Base-by-base conservation (phyloP, 2,888 invertebrate species). In the Ochropleura plecta region DNA sequence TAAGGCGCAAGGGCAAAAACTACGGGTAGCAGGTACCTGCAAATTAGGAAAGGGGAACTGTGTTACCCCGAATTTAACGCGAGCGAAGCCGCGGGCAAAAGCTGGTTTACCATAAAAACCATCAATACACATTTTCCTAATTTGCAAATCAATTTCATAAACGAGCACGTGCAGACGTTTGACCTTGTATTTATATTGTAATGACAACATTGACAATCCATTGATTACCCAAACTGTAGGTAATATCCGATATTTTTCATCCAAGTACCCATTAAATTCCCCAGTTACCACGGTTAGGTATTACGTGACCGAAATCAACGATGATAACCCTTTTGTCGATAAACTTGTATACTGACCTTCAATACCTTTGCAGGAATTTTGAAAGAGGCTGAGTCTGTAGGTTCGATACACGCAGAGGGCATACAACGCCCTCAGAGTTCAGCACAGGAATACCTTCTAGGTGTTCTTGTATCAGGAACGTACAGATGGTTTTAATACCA, bases 301-400 rank as follows among this genome's bases (percentile, higher is more conserved):
- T 75, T 84, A 91, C 92, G 92, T 92, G 91, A 87, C 89, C 82
- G 53, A 90, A 89, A 89, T 91, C 48, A 65, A 20, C 65, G 67
- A 89, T 85, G 81, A 70, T 69, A 87, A 90, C 89, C 91, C 89
- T 90, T 90, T 88, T 85, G 84, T 81, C 67, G 55, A 73, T 80
- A 72, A 84, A 72, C 59, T 71, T 77, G 79, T 71, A 83, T 62
- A 80, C 68, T 55, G 65, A 57, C 42, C 60, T 66, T 51, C 59
- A 70, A 69, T 8, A 63, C 6, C 40, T 30, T n/a, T 4, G 12
- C 7, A 62, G 42, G 30, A 68, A 60, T 71, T 69, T 59, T 51
- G 10, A 60, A 78, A 76, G 74, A 81, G 12, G 18, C 8, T 8
- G 14, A 49, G 18, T 18, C 5, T 30, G 30, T 30, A 30, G 30